Evolutionary conservation across 2,113 vertebrate species (phyloP), one percentile per base, ranked within the genome.

Genomic region (Myrmecophaga tridactyla): DNA sequence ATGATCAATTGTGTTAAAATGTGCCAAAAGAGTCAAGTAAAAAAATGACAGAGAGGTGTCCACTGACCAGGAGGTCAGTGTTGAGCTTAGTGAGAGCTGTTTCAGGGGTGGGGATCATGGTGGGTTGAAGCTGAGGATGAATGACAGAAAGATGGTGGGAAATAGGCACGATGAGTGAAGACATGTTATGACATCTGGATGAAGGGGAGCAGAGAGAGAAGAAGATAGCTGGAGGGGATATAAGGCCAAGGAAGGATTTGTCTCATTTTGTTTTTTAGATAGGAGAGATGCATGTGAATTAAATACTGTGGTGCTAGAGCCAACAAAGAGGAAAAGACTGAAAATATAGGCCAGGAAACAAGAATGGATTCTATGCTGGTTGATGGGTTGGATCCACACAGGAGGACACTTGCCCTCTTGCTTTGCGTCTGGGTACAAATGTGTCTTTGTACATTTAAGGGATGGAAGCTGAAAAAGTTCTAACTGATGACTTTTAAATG

Each of bases 191-290:
- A 39, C 18, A 41, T 8, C 7, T 1, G 9, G 10, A 21, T 20
- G 21, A 34, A 48, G 34, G 12, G 31, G 18, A 39, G n/a, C 56
- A 77, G 15, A 21, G 51, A 27, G 9, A 21, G 7, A 62, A 3
- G 10, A 67, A 0, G 9, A 17, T 0, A 23, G 39, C 0, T 48
- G 29, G 53, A 36, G 4, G 25, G 31, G 17, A 65, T 2, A 18
- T 0, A 21, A 23, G n/a, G 14, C 31, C 31, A 39, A 72, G 31
- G 18, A 34, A 65, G 39, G 39, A 5, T 6, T 43, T 13, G n/a
- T 70, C 27, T 29, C 4, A 39, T n/a, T 36, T 7, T 34, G 23
- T 29, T 41, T 53, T 82, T n/a, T 29, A 46, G 60, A 48, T 4
- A 31, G 51, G 39, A 86, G 21, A 43, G 27, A 53, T 12, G 31